A percentile compares a stretch with the other conserved stretches of the same genome.
Evolutionary conservation across 2,113 vertebrate species (phyloP).

Genomic region (Excalfactoria chinensis): DNA sequence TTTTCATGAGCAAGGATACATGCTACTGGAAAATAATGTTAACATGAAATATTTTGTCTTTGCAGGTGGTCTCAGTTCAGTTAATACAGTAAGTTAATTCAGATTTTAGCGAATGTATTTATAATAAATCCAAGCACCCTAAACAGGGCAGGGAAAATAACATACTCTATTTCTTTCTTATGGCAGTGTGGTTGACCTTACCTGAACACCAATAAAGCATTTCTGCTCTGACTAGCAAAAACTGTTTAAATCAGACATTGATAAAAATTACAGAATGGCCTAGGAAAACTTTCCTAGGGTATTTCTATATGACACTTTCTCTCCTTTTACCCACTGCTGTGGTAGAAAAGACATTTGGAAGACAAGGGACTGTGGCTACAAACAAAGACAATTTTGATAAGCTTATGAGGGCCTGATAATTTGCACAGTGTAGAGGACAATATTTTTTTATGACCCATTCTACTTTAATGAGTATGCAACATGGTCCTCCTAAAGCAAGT

Average conservation of each 20-base stretch:
- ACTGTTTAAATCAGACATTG: background rate
- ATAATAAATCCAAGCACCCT: conserved; percentile 22
- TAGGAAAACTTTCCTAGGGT: background rate
- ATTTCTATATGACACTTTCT: background rate
- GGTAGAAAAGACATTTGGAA: background rate
- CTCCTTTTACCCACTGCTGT: background rate
- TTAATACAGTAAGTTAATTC: conserved; percentile 25
- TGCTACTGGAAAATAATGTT: background rate
- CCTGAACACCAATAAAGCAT: background rate
- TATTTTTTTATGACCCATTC: background rate
- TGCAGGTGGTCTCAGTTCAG: background rate
- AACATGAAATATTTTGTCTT: background rate
- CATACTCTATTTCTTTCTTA: background rate
- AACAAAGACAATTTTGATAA: background rate
- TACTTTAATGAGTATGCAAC: background rate
- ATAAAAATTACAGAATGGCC: background rate
- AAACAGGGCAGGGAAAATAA: background rate
- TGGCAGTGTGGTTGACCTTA: background rate
- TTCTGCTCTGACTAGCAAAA: background rate
- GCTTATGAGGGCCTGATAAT: background rate
- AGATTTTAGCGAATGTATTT: background rate
- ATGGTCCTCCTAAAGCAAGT: background rate
- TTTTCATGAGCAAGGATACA: background rate
- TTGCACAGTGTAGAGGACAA: background rate
- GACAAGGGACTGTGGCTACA: background rate